Conservation (phyloP, 2,888 invertebrate species). For the Cynaeus angustus region DNA sequence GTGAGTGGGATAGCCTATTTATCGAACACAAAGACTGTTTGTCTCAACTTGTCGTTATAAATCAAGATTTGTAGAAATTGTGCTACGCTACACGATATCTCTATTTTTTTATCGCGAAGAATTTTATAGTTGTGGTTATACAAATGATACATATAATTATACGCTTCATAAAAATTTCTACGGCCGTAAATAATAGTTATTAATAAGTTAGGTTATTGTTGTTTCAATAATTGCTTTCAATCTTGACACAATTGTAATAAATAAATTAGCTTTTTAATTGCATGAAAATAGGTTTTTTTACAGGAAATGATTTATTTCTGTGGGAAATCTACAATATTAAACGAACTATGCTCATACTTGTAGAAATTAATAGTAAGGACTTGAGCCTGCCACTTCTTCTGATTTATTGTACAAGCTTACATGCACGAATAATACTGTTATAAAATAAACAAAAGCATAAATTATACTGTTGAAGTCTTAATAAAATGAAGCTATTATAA, state of each 20-base stretch:
- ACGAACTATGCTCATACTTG: not conserved
- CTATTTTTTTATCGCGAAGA: not conserved
- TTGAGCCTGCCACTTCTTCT: slow-evolving; percentile 13
- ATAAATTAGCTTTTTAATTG: slow-evolving; percentile 36
- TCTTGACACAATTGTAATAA: slow-evolving; percentile 29
- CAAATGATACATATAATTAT: not conserved
- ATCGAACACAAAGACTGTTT: slow-evolving; percentile 20
- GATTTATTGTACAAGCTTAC: slow-evolving; percentile 10
- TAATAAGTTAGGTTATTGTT: slow-evolving; percentile 29
- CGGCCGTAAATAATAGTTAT: slow-evolving; percentile 9
- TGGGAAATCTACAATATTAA: slow-evolving; percentile 21
- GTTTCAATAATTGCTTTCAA: slow-evolving; percentile 21
- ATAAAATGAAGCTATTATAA: not conserved
- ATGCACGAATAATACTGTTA: slow-evolving; percentile 18
- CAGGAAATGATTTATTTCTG: slow-evolving; percentile 25
- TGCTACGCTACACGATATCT: not conserved
- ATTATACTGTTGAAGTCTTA: slow-evolving; percentile 2
- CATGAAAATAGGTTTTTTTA: slow-evolving; percentile 23
- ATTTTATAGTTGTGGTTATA: not conserved
- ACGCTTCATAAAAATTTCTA: not conserved
- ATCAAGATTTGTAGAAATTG: slow-evolving; percentile 31
- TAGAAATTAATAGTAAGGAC: slow-evolving; percentile 23
- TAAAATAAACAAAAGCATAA: slow-evolving; percentile 19
- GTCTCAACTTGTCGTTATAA: slow-evolving; percentile 28
- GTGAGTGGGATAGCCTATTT: slow-evolving; percentile 34